Conservation (phyloP, 2,797 vertebrate genomes). For the Argentina silus region DNA sequence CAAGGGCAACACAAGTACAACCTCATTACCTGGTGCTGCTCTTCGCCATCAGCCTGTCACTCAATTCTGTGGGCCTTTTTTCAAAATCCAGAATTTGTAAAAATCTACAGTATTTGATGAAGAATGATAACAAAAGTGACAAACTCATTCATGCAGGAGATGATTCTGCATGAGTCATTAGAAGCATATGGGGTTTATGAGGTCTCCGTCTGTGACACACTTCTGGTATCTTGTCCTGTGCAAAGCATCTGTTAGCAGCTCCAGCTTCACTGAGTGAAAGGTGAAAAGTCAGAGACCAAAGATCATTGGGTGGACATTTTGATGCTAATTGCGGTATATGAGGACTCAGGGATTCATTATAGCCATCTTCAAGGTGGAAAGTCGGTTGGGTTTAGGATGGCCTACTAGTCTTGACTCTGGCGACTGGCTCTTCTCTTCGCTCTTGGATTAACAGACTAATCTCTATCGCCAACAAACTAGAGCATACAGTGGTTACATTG, state of each 20-base stretch:
- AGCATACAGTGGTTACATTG: background rate
- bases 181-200: slow-evolving; percentile 55
- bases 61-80: background rate
- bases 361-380: background rate
- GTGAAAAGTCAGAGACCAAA: slow-evolving; percentile 1
- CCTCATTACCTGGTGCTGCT: background rate
- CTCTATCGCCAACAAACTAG: background rate
- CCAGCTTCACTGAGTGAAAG: background rate
- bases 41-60: background rate
- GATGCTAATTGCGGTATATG: background rate
- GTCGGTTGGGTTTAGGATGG: background rate
- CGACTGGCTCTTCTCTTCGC: background rate
- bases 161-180: slow-evolving; percentile 31
- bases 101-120: background rate
- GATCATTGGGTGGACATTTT: background rate
- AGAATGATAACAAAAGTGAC: slow-evolving; percentile 21
- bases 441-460: slow-evolving; percentile 1
- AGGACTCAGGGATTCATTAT: background rate
- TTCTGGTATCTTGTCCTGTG: slow-evolving; percentile 9
- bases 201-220: slow-evolving; percentile 50
- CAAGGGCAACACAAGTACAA: background rate
- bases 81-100: background rate
- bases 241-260: background rate
- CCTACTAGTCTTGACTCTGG: background rate
- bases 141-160: slow-evolving; percentile 12